Percentiles rank a stretch among this genome's conserved stretches.
phyloP scores from a whole-genome alignment of 2,888 invertebrate species.

The Limnephilus rhombicus region DNA sequence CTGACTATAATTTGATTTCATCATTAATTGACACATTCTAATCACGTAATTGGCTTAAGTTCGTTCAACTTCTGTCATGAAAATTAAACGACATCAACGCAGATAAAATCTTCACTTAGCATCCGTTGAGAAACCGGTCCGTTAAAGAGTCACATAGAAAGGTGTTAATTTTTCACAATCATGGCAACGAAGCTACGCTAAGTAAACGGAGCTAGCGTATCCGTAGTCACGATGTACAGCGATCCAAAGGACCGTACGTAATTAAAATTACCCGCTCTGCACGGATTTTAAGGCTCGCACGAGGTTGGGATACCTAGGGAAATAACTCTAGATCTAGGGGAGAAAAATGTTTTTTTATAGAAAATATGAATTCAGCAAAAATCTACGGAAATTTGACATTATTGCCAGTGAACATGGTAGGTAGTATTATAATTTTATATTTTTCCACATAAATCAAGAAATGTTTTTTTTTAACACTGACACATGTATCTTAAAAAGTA shows the following conservation, averaged over 20 bases:
- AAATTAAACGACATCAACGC: background rate
- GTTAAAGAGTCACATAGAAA: background rate
- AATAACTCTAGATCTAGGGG: too few relatives aligned
- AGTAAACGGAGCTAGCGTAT: background rate
- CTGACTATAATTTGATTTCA: background rate
- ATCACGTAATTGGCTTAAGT: background rate
- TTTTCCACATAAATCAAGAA: too few relatives aligned
- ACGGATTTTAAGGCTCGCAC: background rate
- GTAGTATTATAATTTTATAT: too few relatives aligned
- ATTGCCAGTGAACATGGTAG: too few relatives aligned
- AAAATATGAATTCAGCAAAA: too few relatives aligned
- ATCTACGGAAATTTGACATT: too few relatives aligned
- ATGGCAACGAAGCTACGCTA: background rate
- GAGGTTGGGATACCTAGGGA: too few relatives aligned
- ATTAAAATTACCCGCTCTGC: background rate
- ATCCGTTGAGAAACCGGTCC: background rate
- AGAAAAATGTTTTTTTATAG: too few relatives aligned
- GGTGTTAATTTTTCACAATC: background rate
- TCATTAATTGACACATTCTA: background rate
- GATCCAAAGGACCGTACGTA: background rate
- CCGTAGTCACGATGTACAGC: background rate
- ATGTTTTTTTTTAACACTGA: too few relatives aligned
- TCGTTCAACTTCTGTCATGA: background rate
- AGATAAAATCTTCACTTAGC: background rate
- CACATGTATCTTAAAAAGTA: too few relatives aligned